These are phyloP conservation scores for Drosophila anceps DNA, from an alignment of 2,888 invertebrate species.

Conservation along the genomic window DNA sequence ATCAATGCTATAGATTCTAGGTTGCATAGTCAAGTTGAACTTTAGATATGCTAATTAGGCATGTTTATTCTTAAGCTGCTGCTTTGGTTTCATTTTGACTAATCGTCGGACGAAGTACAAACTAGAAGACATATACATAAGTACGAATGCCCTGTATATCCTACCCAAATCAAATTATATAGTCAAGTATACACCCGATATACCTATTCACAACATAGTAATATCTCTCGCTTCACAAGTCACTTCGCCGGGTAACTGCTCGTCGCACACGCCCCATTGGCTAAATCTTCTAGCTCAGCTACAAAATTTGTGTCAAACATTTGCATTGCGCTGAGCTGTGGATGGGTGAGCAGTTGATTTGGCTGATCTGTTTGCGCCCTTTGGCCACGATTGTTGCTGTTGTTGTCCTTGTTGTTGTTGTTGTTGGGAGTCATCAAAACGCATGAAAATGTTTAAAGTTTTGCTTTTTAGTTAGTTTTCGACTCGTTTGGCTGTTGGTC, in stretches of 20 bases:
- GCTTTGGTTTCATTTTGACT: too few relatives aligned
- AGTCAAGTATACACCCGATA: too few relatives aligned
- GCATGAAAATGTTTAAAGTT: constrained; percentile 69
- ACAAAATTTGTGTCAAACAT: constrained; percentile 30
- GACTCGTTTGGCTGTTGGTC: constrained; percentile 22
- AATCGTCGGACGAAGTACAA: too few relatives aligned
- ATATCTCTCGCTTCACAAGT: background rate
- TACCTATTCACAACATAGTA: too few relatives aligned
- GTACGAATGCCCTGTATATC: too few relatives aligned
- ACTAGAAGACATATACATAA: too few relatives aligned
- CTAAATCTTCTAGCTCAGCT: background rate
- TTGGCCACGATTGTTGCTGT: constrained; percentile 19
- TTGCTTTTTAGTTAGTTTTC: constrained; percentile 64
- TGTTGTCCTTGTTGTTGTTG: background rate
- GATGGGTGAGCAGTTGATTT: constrained; percentile 42
- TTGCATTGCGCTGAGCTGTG: constrained; percentile 42
- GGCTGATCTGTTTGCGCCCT: constrained; percentile 30
- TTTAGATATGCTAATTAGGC: too few relatives aligned
- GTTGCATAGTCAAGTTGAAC: too few relatives aligned
- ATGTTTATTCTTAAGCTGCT: too few relatives aligned
- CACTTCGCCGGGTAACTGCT: background rate
- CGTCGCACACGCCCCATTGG: background rate
- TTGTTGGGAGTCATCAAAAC: constrained; percentile 41
- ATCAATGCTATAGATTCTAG: too few relatives aligned
- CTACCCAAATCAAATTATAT: too few relatives aligned